Conservation (phyloP, 2,113 vertebrate species). For the Callipepla californica region DNA sequence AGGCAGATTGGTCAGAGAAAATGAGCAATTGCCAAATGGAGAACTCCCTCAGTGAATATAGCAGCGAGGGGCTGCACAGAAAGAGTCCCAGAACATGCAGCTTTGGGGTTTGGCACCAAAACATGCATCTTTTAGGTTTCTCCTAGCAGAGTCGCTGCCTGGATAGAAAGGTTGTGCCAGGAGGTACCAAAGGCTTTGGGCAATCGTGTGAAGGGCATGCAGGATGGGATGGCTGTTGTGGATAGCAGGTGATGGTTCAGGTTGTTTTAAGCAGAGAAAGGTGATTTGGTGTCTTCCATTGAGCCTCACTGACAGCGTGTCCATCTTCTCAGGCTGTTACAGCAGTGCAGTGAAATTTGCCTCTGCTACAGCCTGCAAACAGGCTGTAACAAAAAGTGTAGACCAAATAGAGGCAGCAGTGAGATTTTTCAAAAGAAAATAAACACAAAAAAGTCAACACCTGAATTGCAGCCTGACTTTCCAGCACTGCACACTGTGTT, state of each 20-base stretch:
- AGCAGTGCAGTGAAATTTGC: not conserved
- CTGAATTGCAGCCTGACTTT: not conserved
- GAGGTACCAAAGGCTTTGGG: not conserved
- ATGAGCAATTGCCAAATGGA: rapidly evolving
- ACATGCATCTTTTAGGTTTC: not conserved
- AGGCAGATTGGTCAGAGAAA: not conserved
- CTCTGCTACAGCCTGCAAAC: not conserved
- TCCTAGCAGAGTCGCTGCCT: not conserved
- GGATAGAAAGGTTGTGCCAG: not conserved
- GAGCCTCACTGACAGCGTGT: not conserved
- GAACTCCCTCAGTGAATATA: not conserved
- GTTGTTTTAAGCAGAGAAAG: not conserved
- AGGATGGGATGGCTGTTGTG: not conserved
- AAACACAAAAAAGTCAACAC: not conserved
- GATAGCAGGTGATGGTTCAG: not conserved
- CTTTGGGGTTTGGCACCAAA: not conserved
- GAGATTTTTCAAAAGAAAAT: not conserved
- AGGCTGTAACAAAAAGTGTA: not conserved
- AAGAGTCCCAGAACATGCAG: not conserved
- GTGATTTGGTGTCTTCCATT: not conserved
- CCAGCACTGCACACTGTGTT: not conserved
- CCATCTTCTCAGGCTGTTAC: not conserved
- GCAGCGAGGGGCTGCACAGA: not conserved
- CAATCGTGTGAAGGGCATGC: not conserved
- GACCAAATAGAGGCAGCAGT: not conserved